A percentile compares a stretch with the other conserved stretches of the same genome.
These are phyloP conservation scores for Mesopsocus fuscifrons DNA, from an alignment of 2,888 invertebrate genomes.

Conservation along the genomic window DNA sequence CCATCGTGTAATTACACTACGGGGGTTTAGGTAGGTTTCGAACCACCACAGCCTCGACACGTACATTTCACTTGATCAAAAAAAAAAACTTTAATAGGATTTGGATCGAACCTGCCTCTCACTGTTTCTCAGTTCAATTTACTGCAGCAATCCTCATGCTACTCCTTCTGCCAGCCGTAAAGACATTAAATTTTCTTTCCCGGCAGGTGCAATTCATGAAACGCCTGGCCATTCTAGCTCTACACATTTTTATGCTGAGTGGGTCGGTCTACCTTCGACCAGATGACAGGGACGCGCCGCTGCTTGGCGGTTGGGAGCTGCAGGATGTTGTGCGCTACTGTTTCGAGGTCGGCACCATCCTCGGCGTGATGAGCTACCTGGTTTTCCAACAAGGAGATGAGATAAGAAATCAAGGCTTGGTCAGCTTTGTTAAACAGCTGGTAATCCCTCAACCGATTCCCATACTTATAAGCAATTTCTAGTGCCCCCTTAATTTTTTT, in stretches of 20 bases:
- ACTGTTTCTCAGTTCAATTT: no score
- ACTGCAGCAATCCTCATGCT: no score
- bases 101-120: no score
- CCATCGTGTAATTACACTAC: no score
- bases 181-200: no score
- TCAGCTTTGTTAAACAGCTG: conserved; percentile 79
- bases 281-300: conserved; percentile 32
- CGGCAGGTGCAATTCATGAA: conserved; percentile 85
- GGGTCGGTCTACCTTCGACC: conserved; percentile 85
- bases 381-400: conserved; percentile 87
- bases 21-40: no score
- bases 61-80: no score
- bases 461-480: neutral
- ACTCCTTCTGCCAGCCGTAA: no score
- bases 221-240: conserved; percentile 65
- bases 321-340: conserved; percentile 39
- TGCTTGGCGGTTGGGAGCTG: conserved; percentile 32
- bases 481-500: neutral
- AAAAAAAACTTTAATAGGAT: no score
- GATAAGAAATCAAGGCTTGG: conserved; percentile 80
- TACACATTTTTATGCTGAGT: conserved; percentile 76
- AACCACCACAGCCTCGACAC: no score
- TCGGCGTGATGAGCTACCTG: conserved; percentile 73
- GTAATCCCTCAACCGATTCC: no score
- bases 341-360: conserved; percentile 67